A percentile compares a stretch with the other conserved stretches of the same genome.
These are phyloP conservation scores for Eriocheir sinensis DNA, from an alignment of 1,140 invertebrate species.

Conservation along the genomic window DNA sequence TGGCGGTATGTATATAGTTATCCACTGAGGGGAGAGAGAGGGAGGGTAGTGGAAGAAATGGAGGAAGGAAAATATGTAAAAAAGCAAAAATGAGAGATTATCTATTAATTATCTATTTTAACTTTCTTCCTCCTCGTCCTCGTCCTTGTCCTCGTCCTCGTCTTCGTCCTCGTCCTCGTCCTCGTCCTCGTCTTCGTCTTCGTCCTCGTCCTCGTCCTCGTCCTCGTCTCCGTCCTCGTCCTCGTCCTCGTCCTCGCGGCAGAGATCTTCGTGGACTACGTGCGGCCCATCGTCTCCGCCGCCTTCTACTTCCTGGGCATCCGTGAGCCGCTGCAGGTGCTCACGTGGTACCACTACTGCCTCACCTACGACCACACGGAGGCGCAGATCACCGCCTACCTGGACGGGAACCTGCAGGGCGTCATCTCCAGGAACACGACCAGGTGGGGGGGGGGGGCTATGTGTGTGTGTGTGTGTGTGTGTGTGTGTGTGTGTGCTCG, in stretches of 20 bases:
- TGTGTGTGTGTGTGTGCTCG: constrained; percentile 31
- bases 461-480: constrained; percentile 29
- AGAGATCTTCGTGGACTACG: constrained; percentile 74
- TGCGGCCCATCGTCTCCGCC: constrained; percentile 67
- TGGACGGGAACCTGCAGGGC: constrained; percentile 65
- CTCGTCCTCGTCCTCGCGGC: background rate
- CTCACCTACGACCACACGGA: constrained; percentile 69
- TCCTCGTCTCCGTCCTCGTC: background rate
- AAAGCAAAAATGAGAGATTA: too few species aligned
- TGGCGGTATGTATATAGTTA: too few species aligned
- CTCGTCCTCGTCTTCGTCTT: background rate
- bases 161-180: too few species aligned
- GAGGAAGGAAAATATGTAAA: too few species aligned
- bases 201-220: background rate
- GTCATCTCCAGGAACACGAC: constrained; percentile 70
- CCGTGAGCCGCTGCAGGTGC: constrained; percentile 67
- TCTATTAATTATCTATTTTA: too few species aligned
- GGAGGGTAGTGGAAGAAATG: too few species aligned
- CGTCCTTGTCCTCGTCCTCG: background rate
- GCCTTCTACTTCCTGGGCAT: constrained; percentile 75
- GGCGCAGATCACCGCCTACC: constrained; percentile 67
- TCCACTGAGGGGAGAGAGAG: too few species aligned
- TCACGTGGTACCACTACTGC: constrained; percentile 73
- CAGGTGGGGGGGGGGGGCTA: background rate
- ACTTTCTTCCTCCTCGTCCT: background rate